Percentiles rank a stretch among this genome's conserved stretches.
phyloP scores from a whole-genome alignment of 2,888 invertebrate genomes.

The Harpalus rufipes region DNA sequence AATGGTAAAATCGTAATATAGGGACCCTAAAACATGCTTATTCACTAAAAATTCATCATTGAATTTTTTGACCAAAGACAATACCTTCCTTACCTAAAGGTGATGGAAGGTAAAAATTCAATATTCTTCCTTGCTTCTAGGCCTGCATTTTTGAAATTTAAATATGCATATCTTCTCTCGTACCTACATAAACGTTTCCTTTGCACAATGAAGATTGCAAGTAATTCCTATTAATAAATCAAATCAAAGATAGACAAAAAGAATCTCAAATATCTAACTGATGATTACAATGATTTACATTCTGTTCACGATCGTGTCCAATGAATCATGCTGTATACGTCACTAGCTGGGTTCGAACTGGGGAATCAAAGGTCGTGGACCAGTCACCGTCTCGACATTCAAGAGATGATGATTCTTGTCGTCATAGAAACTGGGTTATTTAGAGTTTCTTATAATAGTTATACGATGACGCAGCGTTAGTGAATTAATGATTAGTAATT shows the following conservation, averaged over 20 bases:
- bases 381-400: conserved; percentile 33
- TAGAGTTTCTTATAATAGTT: conserved; percentile 30
- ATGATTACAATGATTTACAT: conserved; percentile 61
- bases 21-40: too few species aligned
- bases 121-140: too few species aligned
- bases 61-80: too few species aligned
- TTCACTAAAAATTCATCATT: too few species aligned
- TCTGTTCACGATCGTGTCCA: conserved; percentile 45
- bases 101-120: too few species aligned
- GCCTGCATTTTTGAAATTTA: too few species aligned
- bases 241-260: conserved; percentile 31
- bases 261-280: conserved; percentile 56
- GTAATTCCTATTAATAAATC: conserved; percentile 40
- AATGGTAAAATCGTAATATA: too few species aligned
- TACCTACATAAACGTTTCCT: not conserved
- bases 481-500: conserved; percentile 39
- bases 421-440: conserved; percentile 27
- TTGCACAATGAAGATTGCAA: conserved; percentile 31
- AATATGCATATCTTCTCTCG: too few species aligned
- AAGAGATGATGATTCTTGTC: conserved; percentile 12
- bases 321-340: conserved; percentile 53
- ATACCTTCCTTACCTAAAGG: too few species aligned
- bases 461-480: conserved; percentile 16
- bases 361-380: conserved; percentile 20
- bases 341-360: conserved; percentile 36